These are phyloP conservation scores for Aphelenchoides avenae DNA, from an alignment of 1,140 invertebrate genomes.

Conservation along the genomic window DNA sequence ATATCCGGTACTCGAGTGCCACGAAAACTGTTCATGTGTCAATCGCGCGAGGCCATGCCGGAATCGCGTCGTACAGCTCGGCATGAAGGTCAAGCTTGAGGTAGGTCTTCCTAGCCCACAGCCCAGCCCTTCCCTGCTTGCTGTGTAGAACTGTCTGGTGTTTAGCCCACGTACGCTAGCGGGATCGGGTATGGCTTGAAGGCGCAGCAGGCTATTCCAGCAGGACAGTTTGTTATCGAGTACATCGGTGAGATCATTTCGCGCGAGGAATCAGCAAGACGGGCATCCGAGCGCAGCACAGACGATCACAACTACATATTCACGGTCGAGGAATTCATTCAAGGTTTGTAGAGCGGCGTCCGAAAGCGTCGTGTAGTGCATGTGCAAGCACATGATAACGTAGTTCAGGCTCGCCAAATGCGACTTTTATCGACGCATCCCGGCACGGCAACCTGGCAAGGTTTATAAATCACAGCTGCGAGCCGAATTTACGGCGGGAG, in stretches of 20 bases:
- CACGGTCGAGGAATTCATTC: constrained; percentile 25
- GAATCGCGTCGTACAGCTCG: constrained; percentile 20
- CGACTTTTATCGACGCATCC: constrained; percentile 14
- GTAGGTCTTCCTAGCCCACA: constrained; percentile 8
- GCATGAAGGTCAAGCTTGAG: constrained; percentile 18
- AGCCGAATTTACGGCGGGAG: constrained; percentile 71
- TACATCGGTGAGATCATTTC: constrained; percentile 35
- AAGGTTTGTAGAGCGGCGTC: constrained; percentile 21
- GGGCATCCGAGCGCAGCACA: background rate
- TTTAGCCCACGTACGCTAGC: constrained; percentile 3
- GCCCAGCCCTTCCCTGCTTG: too few species aligned
- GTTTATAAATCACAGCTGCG: constrained; percentile 99
- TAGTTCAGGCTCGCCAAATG: too few species aligned
- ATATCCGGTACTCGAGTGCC: constrained; percentile 8
- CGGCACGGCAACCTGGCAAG: constrained; percentile 69
- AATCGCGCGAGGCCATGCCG: background rate
- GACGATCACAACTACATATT: constrained; percentile 29
- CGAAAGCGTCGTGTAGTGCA: too few species aligned
- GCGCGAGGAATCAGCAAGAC: constrained; percentile 16
- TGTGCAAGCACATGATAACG: too few species aligned
- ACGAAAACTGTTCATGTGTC: constrained; percentile 18
- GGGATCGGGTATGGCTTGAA: constrained; percentile 32
- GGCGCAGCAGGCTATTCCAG: constrained; percentile 12
- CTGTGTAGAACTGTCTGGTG: background rate
- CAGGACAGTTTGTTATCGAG: constrained; percentile 34